Evolutionary conservation across 2,888 invertebrate species (phyloP).

Genomic region (Phorcus lineatus): DNA sequence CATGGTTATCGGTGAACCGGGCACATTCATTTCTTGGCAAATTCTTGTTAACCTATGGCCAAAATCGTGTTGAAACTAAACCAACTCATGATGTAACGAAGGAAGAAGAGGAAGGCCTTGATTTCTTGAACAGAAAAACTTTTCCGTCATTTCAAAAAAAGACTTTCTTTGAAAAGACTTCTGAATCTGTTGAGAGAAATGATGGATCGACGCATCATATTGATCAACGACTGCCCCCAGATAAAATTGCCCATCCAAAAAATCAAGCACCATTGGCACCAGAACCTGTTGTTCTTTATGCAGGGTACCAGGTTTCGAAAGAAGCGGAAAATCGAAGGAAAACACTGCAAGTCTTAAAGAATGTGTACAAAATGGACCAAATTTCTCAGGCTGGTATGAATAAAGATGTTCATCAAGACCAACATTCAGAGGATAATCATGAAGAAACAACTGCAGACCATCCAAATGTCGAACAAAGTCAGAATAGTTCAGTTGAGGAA

Average conservation of each 20-base stretch:
- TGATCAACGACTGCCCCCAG: not conserved
- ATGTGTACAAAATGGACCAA: constrained; percentile 31
- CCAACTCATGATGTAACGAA: not conserved
- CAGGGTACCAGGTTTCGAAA: constrained; percentile 24
- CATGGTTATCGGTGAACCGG: constrained; percentile 32
- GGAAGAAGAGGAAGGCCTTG: constrained; percentile 1
- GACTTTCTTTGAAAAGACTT: not conserved
- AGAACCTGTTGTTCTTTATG: constrained; percentile 35
- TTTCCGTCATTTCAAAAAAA: not conserved
- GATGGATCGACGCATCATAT: not conserved
- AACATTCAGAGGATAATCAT: not conserved
- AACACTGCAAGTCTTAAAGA: constrained; percentile 28
- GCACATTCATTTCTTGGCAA: constrained; percentile 29
- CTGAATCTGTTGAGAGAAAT: not conserved
- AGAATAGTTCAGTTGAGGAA: too few species aligned
- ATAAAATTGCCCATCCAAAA: not conserved
- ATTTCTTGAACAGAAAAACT: not conserved
- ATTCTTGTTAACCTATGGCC: constrained; percentile 22
- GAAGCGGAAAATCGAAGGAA: constrained; percentile 19
- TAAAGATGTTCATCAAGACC: not conserved
- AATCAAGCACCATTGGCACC: constrained; percentile 14
- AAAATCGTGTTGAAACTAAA: not conserved
- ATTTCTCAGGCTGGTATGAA: constrained; percentile 17
- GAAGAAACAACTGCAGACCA: not conserved
- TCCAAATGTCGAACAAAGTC: not conserved